Evolutionary conservation across 2,888 invertebrate species (phyloP), one percentile per base, ranked within the genome.

Genomic region (Epinotia demarniana): DNA sequence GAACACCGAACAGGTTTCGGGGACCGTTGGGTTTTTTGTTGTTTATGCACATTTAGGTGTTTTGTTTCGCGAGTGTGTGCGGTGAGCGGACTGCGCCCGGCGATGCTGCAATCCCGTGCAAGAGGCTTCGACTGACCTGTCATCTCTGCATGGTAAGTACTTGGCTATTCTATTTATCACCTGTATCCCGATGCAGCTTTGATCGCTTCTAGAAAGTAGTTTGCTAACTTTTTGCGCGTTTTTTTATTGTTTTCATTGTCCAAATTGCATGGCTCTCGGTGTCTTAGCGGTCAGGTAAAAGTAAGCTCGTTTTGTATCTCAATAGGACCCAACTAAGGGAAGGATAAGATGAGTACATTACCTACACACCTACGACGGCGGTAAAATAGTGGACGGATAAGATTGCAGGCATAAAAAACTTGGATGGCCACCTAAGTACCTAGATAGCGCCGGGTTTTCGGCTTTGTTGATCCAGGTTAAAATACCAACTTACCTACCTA

Each of bases 21-120:
- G 85, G 85, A 89, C 91, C 90, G 90, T 91, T 91, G 87, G 83
- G 87, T 90, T 90, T 90, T 89, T 90, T 90, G 89, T 75, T 90
- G 87, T 87, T 83, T 85, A 84, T 89, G 85, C 90, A 87, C 88
- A 87, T 90, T 86, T 88, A 71, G 70, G 84, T 81, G 79, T 86
- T 83, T 81, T 79, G 80, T 87, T 89, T 90, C 82, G 89, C 90
- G 83, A 90, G 89, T 86, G 86, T 85, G 87, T 87, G 83, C 80
- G 79, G 82, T 81, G 81, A 79, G 79, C 79, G 83, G 78, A 82
- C 66, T 57, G 62, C 58, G 82, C 81, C 88, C 86, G 86, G 85
- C 85, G 89, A 89, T 90, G 88, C 89, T 88, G 89, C 84, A 84
- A 83, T 83, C 82, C 76, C 78, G 80, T 86, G 86, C 86, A 84